Conservation (phyloP, 2,113 vertebrate genomes). For the Sapayoa aenigma region DNA sequence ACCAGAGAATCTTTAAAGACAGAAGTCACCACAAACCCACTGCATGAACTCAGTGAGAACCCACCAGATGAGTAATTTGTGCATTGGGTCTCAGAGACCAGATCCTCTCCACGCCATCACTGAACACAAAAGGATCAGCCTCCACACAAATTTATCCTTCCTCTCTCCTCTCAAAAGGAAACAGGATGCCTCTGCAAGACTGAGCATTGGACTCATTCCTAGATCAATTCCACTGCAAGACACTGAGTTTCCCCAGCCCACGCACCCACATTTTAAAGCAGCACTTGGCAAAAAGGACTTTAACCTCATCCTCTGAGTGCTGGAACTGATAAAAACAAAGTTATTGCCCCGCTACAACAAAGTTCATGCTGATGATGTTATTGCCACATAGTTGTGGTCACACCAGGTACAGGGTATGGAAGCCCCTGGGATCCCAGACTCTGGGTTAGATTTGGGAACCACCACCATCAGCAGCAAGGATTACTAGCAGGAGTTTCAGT, state of each 20-base stretch:
- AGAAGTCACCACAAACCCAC: rapidly evolving
- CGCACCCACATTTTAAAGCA: neutral
- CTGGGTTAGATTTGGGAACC: neutral
- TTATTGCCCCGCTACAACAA: neutral
- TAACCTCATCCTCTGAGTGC: neutral
- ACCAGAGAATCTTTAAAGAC: neutral
- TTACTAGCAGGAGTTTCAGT: neutral
- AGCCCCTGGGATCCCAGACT: neutral
- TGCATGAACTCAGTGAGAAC: rapidly evolving
- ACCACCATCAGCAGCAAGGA: neutral
- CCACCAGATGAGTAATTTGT: neutral
- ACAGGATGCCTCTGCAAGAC: constrained; percentile 22
- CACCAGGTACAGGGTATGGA: neutral
- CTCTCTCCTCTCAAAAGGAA: neutral
- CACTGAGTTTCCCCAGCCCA: neutral
- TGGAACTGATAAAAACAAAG: neutral
- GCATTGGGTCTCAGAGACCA: neutral
- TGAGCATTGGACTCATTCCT: constrained; percentile 28
- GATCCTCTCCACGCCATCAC: neutral
- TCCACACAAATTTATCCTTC: neutral
- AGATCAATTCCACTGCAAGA: constrained; percentile 10
- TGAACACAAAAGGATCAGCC: neutral
- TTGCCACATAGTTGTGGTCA: neutral
- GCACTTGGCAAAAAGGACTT: neutral
- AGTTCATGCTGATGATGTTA: neutral